phyloP scores from a whole-genome alignment of 2,113 vertebrate species.

The Sorex fumeus region DNA sequence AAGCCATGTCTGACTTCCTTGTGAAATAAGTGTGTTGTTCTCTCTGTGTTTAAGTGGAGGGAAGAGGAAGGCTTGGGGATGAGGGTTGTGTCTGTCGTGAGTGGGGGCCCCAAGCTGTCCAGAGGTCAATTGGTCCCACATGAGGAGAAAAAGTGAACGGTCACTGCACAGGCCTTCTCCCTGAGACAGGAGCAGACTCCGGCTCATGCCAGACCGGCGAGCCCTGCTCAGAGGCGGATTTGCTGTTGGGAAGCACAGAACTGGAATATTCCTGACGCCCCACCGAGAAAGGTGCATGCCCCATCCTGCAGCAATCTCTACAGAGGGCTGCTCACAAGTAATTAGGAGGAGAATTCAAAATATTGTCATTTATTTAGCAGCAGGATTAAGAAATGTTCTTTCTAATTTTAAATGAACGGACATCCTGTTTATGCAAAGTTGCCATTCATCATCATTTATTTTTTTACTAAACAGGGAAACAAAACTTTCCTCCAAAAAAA shows the following conservation, averaged over 20 bases:
- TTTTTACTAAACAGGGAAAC: slow-evolving; percentile 27
- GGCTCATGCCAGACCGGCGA: background rate
- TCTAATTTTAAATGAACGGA: slow-evolving; percentile 32
- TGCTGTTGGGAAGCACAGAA: background rate
- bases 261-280: too few relatives aligned
- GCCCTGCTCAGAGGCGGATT: background rate
- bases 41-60: too few relatives aligned
- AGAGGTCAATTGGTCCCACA: too few relatives aligned
- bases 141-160: background rate
- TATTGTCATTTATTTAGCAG: background rate
- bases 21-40: background rate
- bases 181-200: background rate
- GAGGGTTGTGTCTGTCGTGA: background rate
- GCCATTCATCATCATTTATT: background rate
- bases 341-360: background rate
- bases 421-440: slow-evolving; percentile 7
- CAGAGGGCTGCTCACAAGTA: background rate
- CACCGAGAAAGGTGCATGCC: background rate
- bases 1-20: background rate
- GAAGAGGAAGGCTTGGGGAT: background rate
- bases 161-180: background rate
- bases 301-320: background rate
- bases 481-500: background rate
- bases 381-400: background rate
- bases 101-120: background rate